A percentile compares a stretch with the other conserved stretches of the same genome.
Conservation (phyloP, 2,797 vertebrate genomes). For the Carapus acus region DNA sequence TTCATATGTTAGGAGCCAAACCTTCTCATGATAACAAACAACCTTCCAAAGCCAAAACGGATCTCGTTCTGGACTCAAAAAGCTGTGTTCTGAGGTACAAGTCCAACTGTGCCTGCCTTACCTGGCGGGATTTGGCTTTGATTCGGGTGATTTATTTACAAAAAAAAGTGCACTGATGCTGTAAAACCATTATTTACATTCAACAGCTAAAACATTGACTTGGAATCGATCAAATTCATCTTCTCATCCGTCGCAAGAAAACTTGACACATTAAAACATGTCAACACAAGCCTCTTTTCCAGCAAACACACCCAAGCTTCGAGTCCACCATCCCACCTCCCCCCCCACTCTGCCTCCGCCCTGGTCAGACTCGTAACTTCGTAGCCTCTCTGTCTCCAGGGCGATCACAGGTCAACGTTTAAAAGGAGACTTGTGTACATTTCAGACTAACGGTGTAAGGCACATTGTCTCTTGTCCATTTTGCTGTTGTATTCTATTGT, state of each 20-base stretch:
- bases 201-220: constrained; percentile 36
- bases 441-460: background rate
- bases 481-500: constrained; percentile 23
- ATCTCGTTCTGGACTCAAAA: background rate
- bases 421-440: background rate
- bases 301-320: constrained; percentile 25
- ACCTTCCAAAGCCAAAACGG: background rate
- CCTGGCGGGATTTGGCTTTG: constrained; percentile 39
- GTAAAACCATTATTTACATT: constrained; percentile 33
- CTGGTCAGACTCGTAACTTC: background rate
- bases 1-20: too few relatives aligned
- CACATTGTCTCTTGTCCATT: background rate
- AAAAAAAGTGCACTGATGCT: constrained; percentile 38
- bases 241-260: constrained; percentile 6
- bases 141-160: constrained; percentile 44
- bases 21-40: too few relatives aligned
- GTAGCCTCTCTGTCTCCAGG: constrained; percentile 5
- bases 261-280: constrained; percentile 13
- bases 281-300: constrained; percentile 23
- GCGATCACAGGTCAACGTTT: constrained; percentile 7
- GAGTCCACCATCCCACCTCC: too few relatives aligned
- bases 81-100: background rate
- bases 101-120: constrained; percentile 1
- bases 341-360: too few relatives aligned
- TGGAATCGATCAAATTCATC: background rate